Base-by-base conservation (phyloP, 2,888 invertebrate species). In the Iphiclides podalirius region DNA sequence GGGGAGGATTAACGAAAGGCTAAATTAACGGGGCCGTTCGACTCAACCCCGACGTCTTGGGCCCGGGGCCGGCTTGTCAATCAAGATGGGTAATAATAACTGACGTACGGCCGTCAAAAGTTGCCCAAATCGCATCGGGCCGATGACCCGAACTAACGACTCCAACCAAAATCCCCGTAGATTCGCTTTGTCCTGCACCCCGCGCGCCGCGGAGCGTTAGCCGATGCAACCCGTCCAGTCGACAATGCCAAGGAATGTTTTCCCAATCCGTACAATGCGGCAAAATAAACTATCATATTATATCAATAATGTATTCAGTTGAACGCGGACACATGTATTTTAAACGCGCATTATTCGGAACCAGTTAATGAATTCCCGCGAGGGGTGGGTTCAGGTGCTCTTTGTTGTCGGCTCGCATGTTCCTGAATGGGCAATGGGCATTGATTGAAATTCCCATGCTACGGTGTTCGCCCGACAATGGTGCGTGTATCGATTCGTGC, bases 201-300 rank as follows among this genome's bases (percentile, higher is more conserved):
- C 56, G 53, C 36, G 59, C 59, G 43, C 61, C 72, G 66, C 64
- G 68, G 66, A 60, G 66, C 59, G 51, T 63, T 58, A 55, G 52
- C 53, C 65, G n/a, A n/a, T n/a, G 60, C 53, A 66, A 69, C 72
- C 75, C 74, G 64, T 59, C 59, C 50, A 52, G 56, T 20, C 59
- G 57, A 66, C 67, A 66, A 66, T 63, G 61, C 62, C 52, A 45
- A 59, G 60, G 60, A 70, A 67, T 70, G 66, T 69, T 70, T 70
- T 71, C 72, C 67, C 64, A 74, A 66, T 66, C 67, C 59, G 63
- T 61, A 69, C 61, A 69, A 70, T 61, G 76, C 77, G 77, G 74
- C 72, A 82, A 87, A 87, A 83, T 87, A 87, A 86, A 87, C 86
- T 86, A 85, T 86, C 86, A 84, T 86, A 85, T 80, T 87, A 87